Percentiles rank a stretch among this genome's conserved stretches.
Conservation (phyloP, 2,888 invertebrate genomes). For the Eristalinus sepulchralis region DNA sequence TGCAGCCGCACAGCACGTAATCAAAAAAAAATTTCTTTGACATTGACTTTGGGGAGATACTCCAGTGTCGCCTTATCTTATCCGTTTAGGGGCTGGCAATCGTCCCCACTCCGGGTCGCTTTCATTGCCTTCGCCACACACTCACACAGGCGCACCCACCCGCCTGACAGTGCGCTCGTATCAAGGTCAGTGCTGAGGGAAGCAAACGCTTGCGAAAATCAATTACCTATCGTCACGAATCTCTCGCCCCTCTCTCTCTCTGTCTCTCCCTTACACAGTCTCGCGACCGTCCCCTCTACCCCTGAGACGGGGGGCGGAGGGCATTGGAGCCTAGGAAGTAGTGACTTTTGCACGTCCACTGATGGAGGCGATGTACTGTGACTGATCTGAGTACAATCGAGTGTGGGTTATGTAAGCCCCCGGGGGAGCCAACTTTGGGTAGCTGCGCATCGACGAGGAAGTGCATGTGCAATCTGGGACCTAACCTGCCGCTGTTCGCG, state of each 20-base stretch:
- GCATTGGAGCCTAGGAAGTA: neutral
- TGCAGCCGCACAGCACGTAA: constrained; percentile 9
- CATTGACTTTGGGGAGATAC: constrained; percentile 66
- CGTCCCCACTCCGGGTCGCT: neutral
- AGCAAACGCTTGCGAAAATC: constrained; percentile 53
- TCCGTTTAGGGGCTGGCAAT: constrained; percentile 45
- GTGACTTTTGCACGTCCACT: neutral
- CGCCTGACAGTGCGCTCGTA: constrained; percentile 4
- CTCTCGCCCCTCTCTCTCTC: too few species aligned
- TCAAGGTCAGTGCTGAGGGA: constrained; percentile 57
- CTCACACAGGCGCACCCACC: neutral
- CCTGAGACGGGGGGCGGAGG: neutral
- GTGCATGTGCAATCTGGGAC: neutral
- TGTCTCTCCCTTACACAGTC: neutral
- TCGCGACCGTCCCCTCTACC: too few species aligned
- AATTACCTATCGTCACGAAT: constrained; percentile 67
- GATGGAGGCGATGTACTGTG: neutral
- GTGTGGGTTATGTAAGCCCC: neutral
- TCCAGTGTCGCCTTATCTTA: constrained; percentile 44
- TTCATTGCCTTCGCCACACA: constrained; percentile 7
- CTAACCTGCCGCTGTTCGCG: neutral
- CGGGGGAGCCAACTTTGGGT: neutral
- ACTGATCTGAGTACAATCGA: neutral
- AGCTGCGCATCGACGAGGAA: neutral
- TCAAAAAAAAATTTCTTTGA: constrained; percentile 59